These are phyloP conservation scores for Sus cebifrons DNA, from an alignment of 2,797 vertebrate genomes.

Conservation along the genomic window DNA sequence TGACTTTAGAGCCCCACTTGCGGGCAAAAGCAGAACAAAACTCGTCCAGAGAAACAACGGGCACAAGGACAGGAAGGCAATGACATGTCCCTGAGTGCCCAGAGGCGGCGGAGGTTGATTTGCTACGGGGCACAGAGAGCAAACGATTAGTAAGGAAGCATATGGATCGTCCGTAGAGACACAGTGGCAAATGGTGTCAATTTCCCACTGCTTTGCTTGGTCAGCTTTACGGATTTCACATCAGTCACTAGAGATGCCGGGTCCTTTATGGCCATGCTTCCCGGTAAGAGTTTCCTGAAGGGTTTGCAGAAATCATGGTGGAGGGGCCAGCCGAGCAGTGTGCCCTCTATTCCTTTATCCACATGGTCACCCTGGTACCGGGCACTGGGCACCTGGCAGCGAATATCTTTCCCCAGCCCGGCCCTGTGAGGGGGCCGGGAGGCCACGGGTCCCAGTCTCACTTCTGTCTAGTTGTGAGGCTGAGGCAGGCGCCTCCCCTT, in stretches of 20 bases:
- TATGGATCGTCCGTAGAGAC: constrained; percentile 86
- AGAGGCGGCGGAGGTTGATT: constrained; percentile 63
- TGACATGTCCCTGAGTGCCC: background rate
- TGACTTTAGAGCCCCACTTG: background rate
- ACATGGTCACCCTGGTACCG: background rate
- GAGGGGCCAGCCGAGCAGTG: background rate
- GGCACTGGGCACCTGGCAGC: background rate
- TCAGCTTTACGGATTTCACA: constrained; percentile 88
- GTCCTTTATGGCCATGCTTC: constrained; percentile 75
- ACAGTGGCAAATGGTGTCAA: constrained; percentile 83
- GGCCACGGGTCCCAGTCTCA: background rate
- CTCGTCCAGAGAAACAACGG: background rate
- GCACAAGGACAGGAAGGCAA: background rate
- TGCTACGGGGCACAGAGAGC: constrained; percentile 44
- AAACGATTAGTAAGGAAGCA: constrained; percentile 83
- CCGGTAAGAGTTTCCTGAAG: constrained; percentile 68
- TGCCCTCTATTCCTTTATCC: background rate
- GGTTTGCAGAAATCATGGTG: constrained; percentile 71
- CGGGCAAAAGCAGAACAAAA: constrained; percentile 43
- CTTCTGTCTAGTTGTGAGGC: background rate
- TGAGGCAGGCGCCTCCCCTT: background rate
- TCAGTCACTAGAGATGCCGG: constrained; percentile 84
- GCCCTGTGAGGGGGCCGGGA: background rate
- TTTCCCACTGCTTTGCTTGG: constrained; percentile 87
- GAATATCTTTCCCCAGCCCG: background rate